Percentiles rank a stretch among this genome's conserved stretches.
These are phyloP conservation scores for Phrixothrix hirtus DNA, from an alignment of 2,888 invertebrate species.

Conservation along the genomic window DNA sequence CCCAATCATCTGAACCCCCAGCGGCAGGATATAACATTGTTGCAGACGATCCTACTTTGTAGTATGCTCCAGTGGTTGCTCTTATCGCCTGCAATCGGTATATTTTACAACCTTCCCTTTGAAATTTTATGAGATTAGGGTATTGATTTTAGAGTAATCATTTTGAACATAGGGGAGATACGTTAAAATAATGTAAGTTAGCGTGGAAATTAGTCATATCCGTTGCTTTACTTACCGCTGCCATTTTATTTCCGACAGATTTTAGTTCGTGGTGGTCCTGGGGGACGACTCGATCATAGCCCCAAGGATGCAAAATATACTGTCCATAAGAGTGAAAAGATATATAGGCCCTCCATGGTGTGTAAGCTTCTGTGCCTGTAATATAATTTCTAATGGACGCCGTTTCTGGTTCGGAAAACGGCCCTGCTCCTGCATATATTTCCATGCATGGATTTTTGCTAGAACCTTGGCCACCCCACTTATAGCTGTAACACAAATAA, in stretches of 20 bases:
- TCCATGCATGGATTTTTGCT: constrained; percentile 82
- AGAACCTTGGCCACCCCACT: constrained; percentile 86
- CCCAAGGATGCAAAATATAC: constrained; percentile 85
- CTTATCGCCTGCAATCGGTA: constrained; percentile 66
- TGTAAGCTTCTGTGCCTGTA: constrained; percentile 47
- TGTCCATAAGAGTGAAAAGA: constrained; percentile 88
- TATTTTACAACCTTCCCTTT: too few species aligned
- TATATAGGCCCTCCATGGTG: constrained; percentile 70
- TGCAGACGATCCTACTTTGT: constrained; percentile 78
- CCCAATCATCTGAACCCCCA: constrained; percentile 90
- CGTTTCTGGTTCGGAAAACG: constrained; percentile 89
- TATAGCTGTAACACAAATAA: constrained; percentile 62
- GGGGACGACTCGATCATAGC: constrained; percentile 73
- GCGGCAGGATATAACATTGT: constrained; percentile 78
- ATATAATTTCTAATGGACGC: constrained; percentile 65
- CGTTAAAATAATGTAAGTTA: too few species aligned
- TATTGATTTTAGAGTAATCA: too few species aligned
- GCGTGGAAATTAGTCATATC: background rate
- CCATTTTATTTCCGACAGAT: constrained; percentile 69
- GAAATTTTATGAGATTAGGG: too few species aligned
- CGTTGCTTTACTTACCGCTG: constrained; percentile 65
- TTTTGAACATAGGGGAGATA: too few species aligned
- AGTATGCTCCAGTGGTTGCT: constrained; percentile 63
- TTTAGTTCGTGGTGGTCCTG: constrained; percentile 73
- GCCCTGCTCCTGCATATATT: constrained; percentile 74